Evolutionary conservation across 1,140 invertebrate genomes (phyloP), one percentile per base, ranked within the genome.

Genomic region (Hyphantria cunea): DNA sequence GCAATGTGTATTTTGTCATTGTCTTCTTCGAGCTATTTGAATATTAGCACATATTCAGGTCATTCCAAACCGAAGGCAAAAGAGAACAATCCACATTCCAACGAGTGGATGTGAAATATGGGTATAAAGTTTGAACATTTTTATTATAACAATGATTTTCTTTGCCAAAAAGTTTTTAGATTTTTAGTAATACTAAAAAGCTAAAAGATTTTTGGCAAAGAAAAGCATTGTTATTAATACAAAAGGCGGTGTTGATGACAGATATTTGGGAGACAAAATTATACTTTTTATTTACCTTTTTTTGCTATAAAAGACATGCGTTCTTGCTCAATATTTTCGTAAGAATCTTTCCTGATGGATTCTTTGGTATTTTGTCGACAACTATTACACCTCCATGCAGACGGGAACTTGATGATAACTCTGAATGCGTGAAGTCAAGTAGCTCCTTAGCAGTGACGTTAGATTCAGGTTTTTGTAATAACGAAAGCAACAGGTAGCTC

Each of bases 401-500:
- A 51, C 91, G 86, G 64, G 94, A 93, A 7, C 92, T 90, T 0
- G 85, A 78, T 3, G 93, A 93, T 42, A 81, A 44, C 78, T 81
- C 77, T 3, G 82, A 53, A 0, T 82, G 80, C 5, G 93, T 86
- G 70, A 91, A 94, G 14, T 92, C 75, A 6, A 92, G 78, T 6
- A 94, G 76, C 32, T 94, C 92, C 9, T 90, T 67, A 34, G 88
- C 90, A 0, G 86, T 92, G 7, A 93, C 61, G 14, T 83, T 74
- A 3, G 80, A 82, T 60, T 86, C 90, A 1, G 83, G 76, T 74
- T 92, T 92, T 66, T 83, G n/a, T 87, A 6, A 94, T 93, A 33
- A 95, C 91, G 79, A 93, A 95, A 0, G 93, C 94, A 66, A 93
- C 78, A 11, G 95, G 95, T 1, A 95, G 83, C 85, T 97, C 95